Evolutionary conservation across 2,797 vertebrate species (phyloP), one percentile per base, ranked within the genome.

Genomic region (Gobio occitaniae): DNA sequence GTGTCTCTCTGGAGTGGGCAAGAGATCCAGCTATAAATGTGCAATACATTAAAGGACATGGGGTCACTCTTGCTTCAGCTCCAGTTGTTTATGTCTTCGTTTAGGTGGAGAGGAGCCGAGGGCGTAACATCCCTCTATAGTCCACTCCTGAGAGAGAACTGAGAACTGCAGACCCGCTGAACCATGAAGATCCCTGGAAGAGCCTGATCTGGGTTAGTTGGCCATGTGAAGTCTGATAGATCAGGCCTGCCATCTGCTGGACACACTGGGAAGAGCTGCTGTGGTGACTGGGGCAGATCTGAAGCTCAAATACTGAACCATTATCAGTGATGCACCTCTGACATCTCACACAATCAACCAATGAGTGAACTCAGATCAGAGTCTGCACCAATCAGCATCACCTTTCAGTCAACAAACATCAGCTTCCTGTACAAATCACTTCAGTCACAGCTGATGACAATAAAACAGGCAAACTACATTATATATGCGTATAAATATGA

Each of bases 161-260:
- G 41, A 44, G 41, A 10, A 9, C 8, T 10, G 41, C 41, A 44
- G 41, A 44, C 41, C 41, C 2, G 41, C 41, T 44, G 41, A 44
- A 44, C 8, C 41, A 9, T 8, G 47, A 65, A 15, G 65, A 36
- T 78, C 87, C 87, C 70, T n/a, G 84, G 69, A 56, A 89, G 80
- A 86, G 89, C 78, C 89, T 88, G 87, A 92, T 91, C 86, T 90
- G 90, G 89, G 91, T 92, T 91, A 91, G 90, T 88, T 92, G 85
- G 90, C 84, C 90, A 82, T 90, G 90, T 90, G 89, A 21, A 44
- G 41, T 71, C 32, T 9, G 63, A 86, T 59, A 89, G 87, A 84
- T 84, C 84, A 91, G 48, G 85, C 90, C 89, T 91, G 93, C 91
- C 94, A 87, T 91, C 95, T 94, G 88, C 89, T 93, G 95, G 91